Evolutionary conservation across 2,797 vertebrate species (phyloP).

Genomic region (Adrianichthys oophorus): DNA sequence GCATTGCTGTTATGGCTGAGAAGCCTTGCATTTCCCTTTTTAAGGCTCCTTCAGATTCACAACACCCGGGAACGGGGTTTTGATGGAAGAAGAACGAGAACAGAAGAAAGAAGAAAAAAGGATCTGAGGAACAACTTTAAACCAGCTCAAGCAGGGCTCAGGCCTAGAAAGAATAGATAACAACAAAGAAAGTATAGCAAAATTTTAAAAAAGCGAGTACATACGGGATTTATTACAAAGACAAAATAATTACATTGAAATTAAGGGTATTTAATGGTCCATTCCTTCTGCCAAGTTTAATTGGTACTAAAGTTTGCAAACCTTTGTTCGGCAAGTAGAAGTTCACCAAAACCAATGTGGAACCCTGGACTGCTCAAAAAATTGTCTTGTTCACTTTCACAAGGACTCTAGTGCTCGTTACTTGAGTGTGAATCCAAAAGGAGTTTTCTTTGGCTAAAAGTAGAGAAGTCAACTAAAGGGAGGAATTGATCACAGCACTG

Average conservation of each 20-base stretch:
- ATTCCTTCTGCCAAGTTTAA: too few relatives aligned
- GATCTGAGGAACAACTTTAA: conserved; percentile 53
- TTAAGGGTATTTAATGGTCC: too few relatives aligned
- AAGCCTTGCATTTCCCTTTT: conserved; percentile 78
- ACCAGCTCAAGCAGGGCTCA: conserved; percentile 21
- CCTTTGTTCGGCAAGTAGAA: too few relatives aligned
- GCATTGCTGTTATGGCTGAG: conserved; percentile 79
- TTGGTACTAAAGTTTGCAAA: too few relatives aligned
- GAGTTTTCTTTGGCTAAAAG: too few relatives aligned
- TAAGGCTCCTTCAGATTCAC: conserved; percentile 78
- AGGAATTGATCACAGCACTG: too few relatives aligned
- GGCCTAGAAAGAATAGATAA: conserved; percentile 20
- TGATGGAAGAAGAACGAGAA: conserved; percentile 27
- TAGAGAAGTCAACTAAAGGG: too few relatives aligned
- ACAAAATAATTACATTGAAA: not conserved
- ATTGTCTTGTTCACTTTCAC: too few relatives aligned
- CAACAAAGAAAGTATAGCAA: conserved; percentile 7
- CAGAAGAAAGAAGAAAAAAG: conserved; percentile 50
- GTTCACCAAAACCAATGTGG: too few relatives aligned
- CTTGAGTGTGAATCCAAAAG: too few relatives aligned
- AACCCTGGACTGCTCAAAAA: too few relatives aligned
- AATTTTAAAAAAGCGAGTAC: conserved; percentile 3
- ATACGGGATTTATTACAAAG: not conserved
- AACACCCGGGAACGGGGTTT: conserved; percentile 69
- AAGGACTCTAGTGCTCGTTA: too few relatives aligned